These are phyloP conservation scores for Bungarus multicinctus DNA, from an alignment of 2,113 vertebrate genomes.

Conservation along the genomic window DNA sequence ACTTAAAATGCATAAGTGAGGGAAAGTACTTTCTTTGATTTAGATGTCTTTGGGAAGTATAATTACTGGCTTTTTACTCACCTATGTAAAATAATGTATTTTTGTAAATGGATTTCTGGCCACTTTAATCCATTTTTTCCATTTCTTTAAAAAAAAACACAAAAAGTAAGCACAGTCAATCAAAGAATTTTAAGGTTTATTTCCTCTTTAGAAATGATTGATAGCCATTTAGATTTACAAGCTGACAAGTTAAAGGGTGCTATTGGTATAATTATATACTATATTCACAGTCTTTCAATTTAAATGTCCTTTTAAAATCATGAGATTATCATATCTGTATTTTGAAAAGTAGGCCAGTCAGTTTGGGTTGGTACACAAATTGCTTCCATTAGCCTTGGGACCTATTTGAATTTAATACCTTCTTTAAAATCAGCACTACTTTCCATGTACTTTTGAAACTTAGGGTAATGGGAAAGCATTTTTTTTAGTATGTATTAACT, in stretches of 20 bases:
- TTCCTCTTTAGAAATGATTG: slow-evolving; percentile 84
- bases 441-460: slow-evolving; percentile 78
- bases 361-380: slow-evolving; percentile 84
- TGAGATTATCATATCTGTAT: slow-evolving; percentile 85
- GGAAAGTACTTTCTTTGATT: slow-evolving; percentile 81
- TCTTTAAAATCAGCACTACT: slow-evolving; percentile 76
- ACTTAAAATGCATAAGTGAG: slow-evolving; percentile 78
- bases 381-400: slow-evolving; percentile 85
- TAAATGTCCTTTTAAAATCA: slow-evolving; percentile 87
- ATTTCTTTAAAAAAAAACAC: slow-evolving; percentile 61
- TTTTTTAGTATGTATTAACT: slow-evolving; percentile 66
- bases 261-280: slow-evolving; percentile 87
- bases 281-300: slow-evolving; percentile 87
- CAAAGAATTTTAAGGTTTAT: slow-evolving; percentile 86
- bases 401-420: slow-evolving; percentile 82
- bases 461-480: slow-evolving; percentile 77
- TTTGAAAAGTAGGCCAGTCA: slow-evolving; percentile 83
- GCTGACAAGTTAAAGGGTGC: slow-evolving; percentile 89
- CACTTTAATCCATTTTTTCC: slow-evolving; percentile 71
- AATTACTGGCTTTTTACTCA: slow-evolving; percentile 86
- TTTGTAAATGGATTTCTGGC: slow-evolving; percentile 86
- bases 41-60: slow-evolving; percentile 78
- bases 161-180: slow-evolving; percentile 85
- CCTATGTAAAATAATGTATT: slow-evolving; percentile 84
- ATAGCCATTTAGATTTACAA: slow-evolving; percentile 87